Conservation (phyloP, 1,140 invertebrate species). For the Panagrolaimus sp. region DNA sequence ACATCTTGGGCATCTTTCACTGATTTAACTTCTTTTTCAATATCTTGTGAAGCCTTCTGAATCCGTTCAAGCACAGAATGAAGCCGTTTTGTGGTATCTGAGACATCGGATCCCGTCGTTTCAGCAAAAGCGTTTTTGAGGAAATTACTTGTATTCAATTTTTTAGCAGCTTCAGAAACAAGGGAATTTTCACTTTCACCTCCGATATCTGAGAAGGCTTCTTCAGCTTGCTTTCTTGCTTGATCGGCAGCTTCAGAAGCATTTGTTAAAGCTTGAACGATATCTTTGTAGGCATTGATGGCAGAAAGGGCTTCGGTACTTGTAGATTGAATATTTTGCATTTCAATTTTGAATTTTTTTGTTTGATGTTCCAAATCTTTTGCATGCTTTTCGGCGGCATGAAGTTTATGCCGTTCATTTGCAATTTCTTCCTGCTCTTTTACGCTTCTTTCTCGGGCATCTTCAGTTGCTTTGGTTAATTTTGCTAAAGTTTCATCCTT, state of each 20-base stretch:
- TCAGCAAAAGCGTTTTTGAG: constrained; percentile 29
- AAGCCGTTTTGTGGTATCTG: constrained; percentile 29
- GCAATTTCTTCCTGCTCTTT: constrained; percentile 28
- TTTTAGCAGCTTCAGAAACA: constrained; percentile 25
- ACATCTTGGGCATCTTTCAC: constrained; percentile 42
- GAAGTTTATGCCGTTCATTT: constrained; percentile 31
- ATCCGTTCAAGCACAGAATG: constrained; percentile 25
- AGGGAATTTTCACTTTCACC: constrained; percentile 24
- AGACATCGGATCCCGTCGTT: neutral
- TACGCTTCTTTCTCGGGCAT: neutral
- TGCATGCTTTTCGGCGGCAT: constrained; percentile 45
- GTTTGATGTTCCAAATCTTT: constrained; percentile 40
- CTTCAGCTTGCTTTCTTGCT: constrained; percentile 32
- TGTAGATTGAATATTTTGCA: constrained; percentile 28
- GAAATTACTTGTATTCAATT: constrained; percentile 24
- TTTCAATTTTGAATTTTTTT: constrained; percentile 30
- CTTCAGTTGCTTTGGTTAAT: neutral
- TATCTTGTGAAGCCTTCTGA: constrained; percentile 16
- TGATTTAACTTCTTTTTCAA: constrained; percentile 17
- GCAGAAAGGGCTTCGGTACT: constrained; percentile 47
- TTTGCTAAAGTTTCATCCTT: neutral
- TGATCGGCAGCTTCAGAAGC: constrained; percentile 39
- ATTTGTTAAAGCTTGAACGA: constrained; percentile 47
- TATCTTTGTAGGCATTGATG: constrained; percentile 55
- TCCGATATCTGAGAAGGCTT: constrained; percentile 32